Evolutionary conservation across 2,888 invertebrate species (phyloP), one percentile per base, ranked within the genome.

Genomic region (Pristionchus mayeri): DNA sequence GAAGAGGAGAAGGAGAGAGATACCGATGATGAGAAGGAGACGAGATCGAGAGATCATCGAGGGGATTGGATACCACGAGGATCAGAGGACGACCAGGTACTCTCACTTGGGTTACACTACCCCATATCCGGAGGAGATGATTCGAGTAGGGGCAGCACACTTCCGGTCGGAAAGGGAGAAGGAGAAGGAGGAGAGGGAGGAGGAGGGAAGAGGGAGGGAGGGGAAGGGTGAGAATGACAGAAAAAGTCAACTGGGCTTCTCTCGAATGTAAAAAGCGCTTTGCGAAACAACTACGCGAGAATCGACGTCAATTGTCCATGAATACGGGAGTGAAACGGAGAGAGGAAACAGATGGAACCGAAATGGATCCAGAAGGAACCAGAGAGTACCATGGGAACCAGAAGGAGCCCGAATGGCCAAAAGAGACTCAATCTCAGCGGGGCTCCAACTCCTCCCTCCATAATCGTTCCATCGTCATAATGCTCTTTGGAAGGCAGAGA

Each of bases 101-200:
- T 24, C 57, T 27, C 2, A 16, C 60, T 63, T 18, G 40, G 67
- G 67, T 6, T 37, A 40, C 71, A 40, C 71, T 71, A 71, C 71
- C 40, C 71, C 71, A 71, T 71, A 71, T 71, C 71, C 71, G 71
- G 24, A 2, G 71, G n/a, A 18, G 63, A 63, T 63, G 34, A 40
- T 71, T 71, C n/a, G 63, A 63, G 63, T 13, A 30, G 30, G 13
- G 34, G n/a, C 11, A 27, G 57, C 11, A 27, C 24, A 40, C 71
- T 71, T 71, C 71, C 71, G 71, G 71, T 71, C n/a, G 21, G n/a
- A 13, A 44, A 9, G 44, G 24, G 40, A 71, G 40, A n/a, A 24
- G 6, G 71, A 40, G 40, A 37, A 24, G 40, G 24, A 24, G 40
- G 71, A 24, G 34, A 71, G 40, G 16, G 71, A 44, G 24, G 37